These are phyloP conservation scores for Rhingia rostrata DNA, from an alignment of 2,888 invertebrate species.

Conservation along the genomic window DNA sequence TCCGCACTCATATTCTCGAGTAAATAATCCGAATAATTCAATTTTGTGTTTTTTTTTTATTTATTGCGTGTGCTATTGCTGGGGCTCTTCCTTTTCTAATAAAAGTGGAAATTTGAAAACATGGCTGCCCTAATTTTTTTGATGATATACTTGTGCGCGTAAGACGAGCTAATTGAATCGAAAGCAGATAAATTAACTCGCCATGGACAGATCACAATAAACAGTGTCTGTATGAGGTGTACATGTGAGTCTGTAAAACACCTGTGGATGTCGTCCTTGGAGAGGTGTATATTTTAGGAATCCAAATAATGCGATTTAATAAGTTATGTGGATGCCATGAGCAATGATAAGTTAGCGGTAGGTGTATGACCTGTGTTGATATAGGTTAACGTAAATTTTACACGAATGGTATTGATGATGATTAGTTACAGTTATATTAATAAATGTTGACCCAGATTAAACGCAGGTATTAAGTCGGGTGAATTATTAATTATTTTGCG, in stretches of 20 bases:
- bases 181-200: conserved; percentile 33
- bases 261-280: conserved; percentile 7
- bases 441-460: too few relatives aligned
- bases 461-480: too few relatives aligned
- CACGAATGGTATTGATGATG: too few relatives aligned
- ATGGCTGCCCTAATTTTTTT: background rate
- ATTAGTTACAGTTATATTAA: too few relatives aligned
- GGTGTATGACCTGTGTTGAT: too few relatives aligned
- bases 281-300: background rate
- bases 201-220: conserved; percentile 1
- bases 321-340: too few relatives aligned
- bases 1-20: conserved; percentile 1
- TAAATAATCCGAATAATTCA: background rate
- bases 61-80: background rate
- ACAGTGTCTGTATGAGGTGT: background rate
- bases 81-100: background rate
- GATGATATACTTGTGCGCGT: background rate
- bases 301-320: too few relatives aligned
- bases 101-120: conserved; percentile 3
- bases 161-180: conserved; percentile 13
- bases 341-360: too few relatives aligned
- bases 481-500: too few relatives aligned
- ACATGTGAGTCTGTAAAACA: background rate
- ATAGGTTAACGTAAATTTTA: too few relatives aligned
- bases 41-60: background rate